Base-by-base conservation (phyloP, 2,888 invertebrate species). In the Diploptera punctata region DNA sequence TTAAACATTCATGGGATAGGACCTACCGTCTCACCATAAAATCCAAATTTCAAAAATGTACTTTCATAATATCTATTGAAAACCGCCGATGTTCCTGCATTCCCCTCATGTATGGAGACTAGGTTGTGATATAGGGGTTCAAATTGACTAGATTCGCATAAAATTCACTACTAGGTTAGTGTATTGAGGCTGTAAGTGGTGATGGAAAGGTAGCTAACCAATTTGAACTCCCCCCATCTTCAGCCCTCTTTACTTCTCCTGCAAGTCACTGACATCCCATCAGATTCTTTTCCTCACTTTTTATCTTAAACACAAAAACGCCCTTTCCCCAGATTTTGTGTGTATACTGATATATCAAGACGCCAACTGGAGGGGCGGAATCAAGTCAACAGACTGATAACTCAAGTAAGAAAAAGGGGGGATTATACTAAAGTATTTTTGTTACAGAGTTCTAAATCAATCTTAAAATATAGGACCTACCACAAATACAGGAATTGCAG, bases 51-150 rank as follows among this genome's bases (percentile, higher is more conserved):
- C n/a, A n/a, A n/a, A n/a, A n/a, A n/a, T n/a, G n/a, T n/a, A n/a
- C 65, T 69, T 73, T 73, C 69, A 73, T 62, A 69, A 69, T 49
- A 33, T 44, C 57, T 29, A 73, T 73, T 69, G 73, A 69, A 69
- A 73, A 70, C 47, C 73, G 69, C 65, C 69, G 69, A 70, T n/a
- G 26, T 18, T 31, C 16, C 26, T 70, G n/a, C 33, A 62, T 43
- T 33, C 38, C 19, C 38, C 38, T 21, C 60, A 57, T 54, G 47
- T 67, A 47, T 67, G 33, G 44, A 26, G 68, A 24, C 21, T 31
- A 26, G 47, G 47, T 57, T 38, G 33, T 31, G 24, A 52, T 24
- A 19, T 24, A 24, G 1, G 52, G 52, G 52, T 24, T 10, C 24
- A 68, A 72, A 72, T 61, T 44, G 68, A 68, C 57, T 54, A 47